Base-by-base conservation (phyloP, 2,888 invertebrate species). In the Cyrtodaria siliqua region DNA sequence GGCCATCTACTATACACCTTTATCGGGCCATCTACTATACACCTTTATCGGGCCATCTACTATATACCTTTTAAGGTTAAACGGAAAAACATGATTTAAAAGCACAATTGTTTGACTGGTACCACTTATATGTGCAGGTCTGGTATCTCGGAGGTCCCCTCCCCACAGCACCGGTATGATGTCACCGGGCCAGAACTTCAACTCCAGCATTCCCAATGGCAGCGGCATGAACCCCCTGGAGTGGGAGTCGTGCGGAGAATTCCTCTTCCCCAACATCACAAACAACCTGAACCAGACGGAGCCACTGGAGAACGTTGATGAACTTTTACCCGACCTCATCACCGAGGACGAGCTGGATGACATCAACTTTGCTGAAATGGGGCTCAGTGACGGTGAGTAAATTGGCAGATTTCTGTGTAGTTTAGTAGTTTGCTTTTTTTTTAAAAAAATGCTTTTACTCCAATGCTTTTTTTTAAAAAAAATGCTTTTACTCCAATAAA, bases 201-300 rank as follows among this genome's bases (percentile, higher is more conserved):
- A 84, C 63, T 82, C 86, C 29, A 79, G 86, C 14, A 70, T 79
- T 18, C 84, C 85, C 12, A 71, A 64, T 23, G 64, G 60, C 6
- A 77, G 79, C 8, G 67, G 66, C 12, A 47, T 79, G 9, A 75
- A 67, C 8, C 40, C 80, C 2, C 53, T 85, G n/a, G 83, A 84
- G 18, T 88, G 85, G 85, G 85, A 86, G n/a, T 62, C 82, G 12
- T 62, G 67, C 20, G 66, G 64, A 26, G 82, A 85, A 63, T 64
- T 87, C 55, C 70, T 88, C 42, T 87, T 88, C 55, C 82, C 85
- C 9, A 87, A 89, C 61, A 78, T 84, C 23, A 70, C 82, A 14
- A 69, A 79, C 24, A 66, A 77, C 24, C 52, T 83, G 18, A 82
- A 82, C 20, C 63, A 69, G 23, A 49, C 69, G 1, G 77, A 77